Evolutionary conservation across 2,113 vertebrate species (phyloP).

Genomic region (Osmerus eperlanus): DNA sequence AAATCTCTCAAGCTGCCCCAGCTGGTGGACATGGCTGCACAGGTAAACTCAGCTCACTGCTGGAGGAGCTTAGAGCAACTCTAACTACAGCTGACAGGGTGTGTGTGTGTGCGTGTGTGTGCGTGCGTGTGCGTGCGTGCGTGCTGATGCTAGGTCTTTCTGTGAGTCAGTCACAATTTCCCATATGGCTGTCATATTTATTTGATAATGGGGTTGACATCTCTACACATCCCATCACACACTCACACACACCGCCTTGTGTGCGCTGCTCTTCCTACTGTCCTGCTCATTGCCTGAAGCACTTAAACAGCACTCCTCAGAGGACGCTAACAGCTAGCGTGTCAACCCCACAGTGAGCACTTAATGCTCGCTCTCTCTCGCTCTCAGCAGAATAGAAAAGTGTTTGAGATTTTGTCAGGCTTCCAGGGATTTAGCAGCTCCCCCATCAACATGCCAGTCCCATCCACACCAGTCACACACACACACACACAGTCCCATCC

Average conservation of each 20-base stretch:
- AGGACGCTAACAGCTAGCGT: slow-evolving; percentile 52
- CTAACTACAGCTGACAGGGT: slow-evolving; percentile 6
- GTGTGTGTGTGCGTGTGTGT: slow-evolving; percentile 4
- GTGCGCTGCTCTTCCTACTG: slow-evolving; percentile 20
- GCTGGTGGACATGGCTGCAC: slow-evolving; percentile 96
- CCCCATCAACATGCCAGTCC: no score
- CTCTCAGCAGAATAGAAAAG: slow-evolving; percentile 25
- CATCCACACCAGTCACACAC: not conserved
- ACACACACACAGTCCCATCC: not conserved
- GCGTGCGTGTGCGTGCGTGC: not conserved
- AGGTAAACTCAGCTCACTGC: slow-evolving; percentile 71
- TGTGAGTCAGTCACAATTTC: slow-evolving; percentile 31
- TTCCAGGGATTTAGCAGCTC: slow-evolving; percentile 18
- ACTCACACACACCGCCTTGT: not conserved
- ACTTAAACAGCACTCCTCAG: slow-evolving; percentile 58
- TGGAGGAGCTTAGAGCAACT: not conserved
- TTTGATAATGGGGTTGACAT: slow-evolving; percentile 43
- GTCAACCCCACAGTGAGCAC: slow-evolving; percentile 49
- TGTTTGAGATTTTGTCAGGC: slow-evolving; percentile 28
- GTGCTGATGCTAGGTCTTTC: not conserved
- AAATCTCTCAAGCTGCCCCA: slow-evolving; percentile 95
- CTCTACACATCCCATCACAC: not conserved
- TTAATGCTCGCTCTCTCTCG: slow-evolving; percentile 40
- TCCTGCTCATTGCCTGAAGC: slow-evolving; percentile 54
- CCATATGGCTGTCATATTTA: slow-evolving; percentile 49